These are phyloP conservation scores for Gymnopithys bicolor DNA, from an alignment of 2,797 vertebrate species.

Conservation along the genomic window DNA sequence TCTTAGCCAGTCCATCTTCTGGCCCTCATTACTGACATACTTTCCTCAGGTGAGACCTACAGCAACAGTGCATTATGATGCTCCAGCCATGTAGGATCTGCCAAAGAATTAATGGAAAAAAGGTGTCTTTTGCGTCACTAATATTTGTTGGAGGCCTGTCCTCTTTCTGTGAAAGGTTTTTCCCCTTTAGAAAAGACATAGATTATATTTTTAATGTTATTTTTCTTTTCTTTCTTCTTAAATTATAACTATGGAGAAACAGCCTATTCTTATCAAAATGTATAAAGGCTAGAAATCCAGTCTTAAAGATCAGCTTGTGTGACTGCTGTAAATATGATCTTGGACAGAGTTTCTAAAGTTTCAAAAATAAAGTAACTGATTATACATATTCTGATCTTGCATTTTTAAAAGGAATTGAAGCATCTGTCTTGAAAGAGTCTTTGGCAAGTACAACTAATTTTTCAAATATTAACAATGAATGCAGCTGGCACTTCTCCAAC, in stretches of 20 bases:
- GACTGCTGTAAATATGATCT: neutral
- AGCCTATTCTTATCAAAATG: neutral
- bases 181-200: neutral
- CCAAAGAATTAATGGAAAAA: neutral
- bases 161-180: neutral
- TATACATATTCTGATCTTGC: constrained; percentile 1
- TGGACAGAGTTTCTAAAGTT: neutral
- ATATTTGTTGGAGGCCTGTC: neutral
- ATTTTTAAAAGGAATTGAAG: constrained; percentile 19
- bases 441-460: constrained; percentile 24
- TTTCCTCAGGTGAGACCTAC: neutral
- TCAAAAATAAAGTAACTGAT: constrained; percentile 11
- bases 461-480: constrained; percentile 21
- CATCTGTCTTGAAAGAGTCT: constrained; percentile 30
- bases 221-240: neutral
- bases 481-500: constrained; percentile 22
- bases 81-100: neutral
- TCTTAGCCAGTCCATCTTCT: neutral
- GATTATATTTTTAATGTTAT: neutral
- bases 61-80: neutral
- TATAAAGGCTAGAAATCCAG: neutral
- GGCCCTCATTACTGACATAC: neutral
- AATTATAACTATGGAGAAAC: neutral
- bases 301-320: neutral
- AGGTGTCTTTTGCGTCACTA: neutral